A percentile compares a stretch with the other conserved stretches of the same genome.
phyloP scores from a whole-genome alignment of 2,888 invertebrate genomes.

The Nomada fucata region DNA sequence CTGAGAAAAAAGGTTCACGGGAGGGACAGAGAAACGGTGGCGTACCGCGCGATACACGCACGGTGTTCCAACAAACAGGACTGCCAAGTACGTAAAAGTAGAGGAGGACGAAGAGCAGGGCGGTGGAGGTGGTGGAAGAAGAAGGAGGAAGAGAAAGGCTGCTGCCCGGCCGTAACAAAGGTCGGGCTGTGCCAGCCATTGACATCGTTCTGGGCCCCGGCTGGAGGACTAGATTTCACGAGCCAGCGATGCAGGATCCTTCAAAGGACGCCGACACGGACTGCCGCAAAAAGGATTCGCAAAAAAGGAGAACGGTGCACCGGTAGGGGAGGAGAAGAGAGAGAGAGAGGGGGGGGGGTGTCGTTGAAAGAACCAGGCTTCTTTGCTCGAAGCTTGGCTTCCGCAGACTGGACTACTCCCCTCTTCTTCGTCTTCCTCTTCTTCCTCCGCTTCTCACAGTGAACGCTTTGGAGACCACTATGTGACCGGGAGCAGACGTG shows the following conservation, averaged over 20 bases:
- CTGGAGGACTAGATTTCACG: conserved; percentile 84
- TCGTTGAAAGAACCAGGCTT: conserved; percentile 65
- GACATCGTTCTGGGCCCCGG: conserved; percentile 78
- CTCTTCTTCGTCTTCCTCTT: conserved; percentile 12
- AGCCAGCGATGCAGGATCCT: conserved; percentile 82
- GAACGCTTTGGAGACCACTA: conserved; percentile 31
- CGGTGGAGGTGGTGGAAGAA: conserved; percentile 21
- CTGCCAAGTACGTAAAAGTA: conserved; percentile 19
- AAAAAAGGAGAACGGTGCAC: conserved; percentile 66
- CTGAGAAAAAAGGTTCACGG: conserved; percentile 10
- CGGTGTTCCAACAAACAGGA: conserved; percentile 32
- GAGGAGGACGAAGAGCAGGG: conserved; percentile 21
- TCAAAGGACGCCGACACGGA: conserved; percentile 82
- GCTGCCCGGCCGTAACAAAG: conserved; percentile 66
- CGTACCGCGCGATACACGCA: conserved; percentile 51
- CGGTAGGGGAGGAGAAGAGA: conserved; percentile 35
- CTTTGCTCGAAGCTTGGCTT: conserved; percentile 66
- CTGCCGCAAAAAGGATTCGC: conserved; percentile 76
- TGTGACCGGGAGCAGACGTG: not conserved
- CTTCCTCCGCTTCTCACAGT: conserved; percentile 35
- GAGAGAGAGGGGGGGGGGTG: conserved; percentile 37
- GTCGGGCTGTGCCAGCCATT: conserved; percentile 80
- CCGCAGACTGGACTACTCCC: conserved; percentile 53
- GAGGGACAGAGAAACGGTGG: conserved; percentile 30
- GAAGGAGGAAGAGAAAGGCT: conserved; percentile 62